Base-by-base conservation (phyloP, 2,797 vertebrate species). In the Hapalemur alaotrensis region DNA sequence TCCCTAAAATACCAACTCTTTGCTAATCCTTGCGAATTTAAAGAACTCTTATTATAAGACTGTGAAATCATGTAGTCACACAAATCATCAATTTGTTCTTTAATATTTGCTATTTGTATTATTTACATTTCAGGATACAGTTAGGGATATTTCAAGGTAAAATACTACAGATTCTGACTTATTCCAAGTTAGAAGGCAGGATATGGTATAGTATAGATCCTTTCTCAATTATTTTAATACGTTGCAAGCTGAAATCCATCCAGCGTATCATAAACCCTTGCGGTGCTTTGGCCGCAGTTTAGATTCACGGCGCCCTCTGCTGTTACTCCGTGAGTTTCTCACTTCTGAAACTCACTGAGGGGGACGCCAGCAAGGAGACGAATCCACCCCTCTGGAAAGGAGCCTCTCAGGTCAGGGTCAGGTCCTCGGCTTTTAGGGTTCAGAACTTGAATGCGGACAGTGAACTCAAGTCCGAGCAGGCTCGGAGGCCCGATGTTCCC, bases 231-330 rank as follows among this genome's bases (percentile, higher is more conserved):
- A 86, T 95, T 61, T 54, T 54, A 88, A 46, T 32, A 4, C 15
- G 41, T 61, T 35, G 5, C 8, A 35, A 78, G 17, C 30, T 65
- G 76, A 65, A 80, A 87, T 30, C 28, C 35, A 25, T 54, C n/a
- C 5, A 0, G 2, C 2, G 1, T 22, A 22, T 28, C 41, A 15
- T 43, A 11, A n/a, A 48, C 41, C 57, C 95, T 93, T 69, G 0
- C 28, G 43, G 52, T 1, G 22, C 50, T 83, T 94, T 76, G 10
- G 73, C 76, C 70, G 35, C 84, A 25, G 50, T 50, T 98, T 92
- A 86, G 97, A 92, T 96, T 93, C 95, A 28, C 94, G 97, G 98
- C 96, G 97, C 98, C 98, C 98, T 98, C 98, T 98, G 97, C 95
- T 98, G 98, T 86, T n/a, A 61, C 41, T 87, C 41, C 4, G 2